phyloP scores from a whole-genome alignment of 2,888 invertebrate genomes.

The Miltochrista miniata region DNA sequence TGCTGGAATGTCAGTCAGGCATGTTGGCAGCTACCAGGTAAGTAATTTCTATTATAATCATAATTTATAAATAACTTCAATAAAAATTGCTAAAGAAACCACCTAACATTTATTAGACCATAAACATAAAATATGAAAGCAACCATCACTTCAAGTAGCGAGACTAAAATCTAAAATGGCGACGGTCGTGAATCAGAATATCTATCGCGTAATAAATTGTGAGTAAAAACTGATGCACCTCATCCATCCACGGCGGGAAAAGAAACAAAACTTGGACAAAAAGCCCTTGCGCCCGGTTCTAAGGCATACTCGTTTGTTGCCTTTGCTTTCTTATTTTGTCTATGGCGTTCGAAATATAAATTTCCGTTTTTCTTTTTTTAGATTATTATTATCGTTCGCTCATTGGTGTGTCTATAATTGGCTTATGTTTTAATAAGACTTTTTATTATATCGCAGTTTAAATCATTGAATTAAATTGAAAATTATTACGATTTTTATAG shows the following conservation, averaged over 20 bases:
- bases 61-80: neutral
- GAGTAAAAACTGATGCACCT: slow-evolving; percentile 72
- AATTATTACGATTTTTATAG: neutral
- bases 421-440: neutral
- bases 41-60: no score
- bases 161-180: slow-evolving; percentile 74
- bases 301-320: slow-evolving; percentile 36
- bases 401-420: neutral
- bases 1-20: no score
- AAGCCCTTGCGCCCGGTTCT: slow-evolving; percentile 40
- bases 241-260: slow-evolving; percentile 62
- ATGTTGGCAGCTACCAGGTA: neutral
- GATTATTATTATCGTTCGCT: neutral
- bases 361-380: slow-evolving; percentile 15
- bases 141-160: slow-evolving; percentile 60
- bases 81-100: neutral
- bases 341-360: slow-evolving; percentile 29
- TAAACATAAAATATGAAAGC: slow-evolving; percentile 22
- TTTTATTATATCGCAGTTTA: neutral
- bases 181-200: slow-evolving; percentile 57
- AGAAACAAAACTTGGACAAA: slow-evolving; percentile 53
- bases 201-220: slow-evolving; percentile 58
- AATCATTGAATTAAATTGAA: neutral
- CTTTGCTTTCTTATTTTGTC: slow-evolving; percentile 36
- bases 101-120: neutral